Conservation (phyloP, 1,140 invertebrate genomes). For the Bilobella aurantiaca region DNA sequence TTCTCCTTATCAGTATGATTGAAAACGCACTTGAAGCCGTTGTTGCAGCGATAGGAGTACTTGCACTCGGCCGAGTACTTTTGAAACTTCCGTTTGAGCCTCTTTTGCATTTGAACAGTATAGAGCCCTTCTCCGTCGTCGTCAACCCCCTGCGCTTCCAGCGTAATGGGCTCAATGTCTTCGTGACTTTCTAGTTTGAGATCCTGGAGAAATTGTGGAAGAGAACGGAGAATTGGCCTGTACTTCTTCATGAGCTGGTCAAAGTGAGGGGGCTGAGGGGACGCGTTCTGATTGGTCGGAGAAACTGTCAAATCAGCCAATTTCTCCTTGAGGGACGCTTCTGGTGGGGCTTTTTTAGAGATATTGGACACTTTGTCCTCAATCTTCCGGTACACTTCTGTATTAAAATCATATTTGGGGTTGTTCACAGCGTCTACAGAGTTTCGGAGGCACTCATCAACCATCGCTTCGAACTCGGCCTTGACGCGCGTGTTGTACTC, state of each 20-base stretch:
- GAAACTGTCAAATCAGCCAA: not conserved
- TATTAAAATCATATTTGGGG: slow-evolving; percentile 8
- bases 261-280: no score
- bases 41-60: not conserved
- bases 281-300: not conserved
- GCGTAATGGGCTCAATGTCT: not conserved
- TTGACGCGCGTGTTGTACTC: not conserved
- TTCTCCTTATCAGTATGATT: slow-evolving; percentile 6
- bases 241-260: not conserved
- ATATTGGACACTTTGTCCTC: not conserved
- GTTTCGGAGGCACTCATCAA: not conserved
- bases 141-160: not conserved
- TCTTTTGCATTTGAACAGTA: not conserved
- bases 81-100: not conserved
- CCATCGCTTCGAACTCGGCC: not conserved
- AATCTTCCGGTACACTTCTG: not conserved
- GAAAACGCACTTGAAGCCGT: slow-evolving; percentile 5
- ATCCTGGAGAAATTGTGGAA: not conserved
- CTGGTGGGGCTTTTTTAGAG: not conserved
- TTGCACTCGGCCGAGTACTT: slow-evolving; percentile 9
- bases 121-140: not conserved
- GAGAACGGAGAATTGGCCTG: not conserved
- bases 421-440: not conserved
- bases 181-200: not conserved
- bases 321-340: not conserved